Base-by-base conservation (phyloP, 2,888 invertebrate genomes). In the Stenurella melanura region DNA sequence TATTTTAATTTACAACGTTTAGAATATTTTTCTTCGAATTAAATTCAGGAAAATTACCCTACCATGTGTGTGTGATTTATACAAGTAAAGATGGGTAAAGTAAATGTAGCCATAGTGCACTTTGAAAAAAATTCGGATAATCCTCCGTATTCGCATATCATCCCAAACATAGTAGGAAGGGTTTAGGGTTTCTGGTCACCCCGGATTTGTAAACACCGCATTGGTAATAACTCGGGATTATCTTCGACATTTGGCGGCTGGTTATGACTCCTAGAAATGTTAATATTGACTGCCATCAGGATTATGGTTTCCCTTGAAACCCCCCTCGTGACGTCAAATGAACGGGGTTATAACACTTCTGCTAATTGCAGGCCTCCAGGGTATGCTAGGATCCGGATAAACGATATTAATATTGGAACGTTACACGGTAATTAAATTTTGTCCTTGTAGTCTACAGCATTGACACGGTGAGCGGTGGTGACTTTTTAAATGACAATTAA, bases 181-280 rank as follows among this genome's bases (percentile, higher is more conserved):
- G 61, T 34, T 58, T n/a, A 60, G 58, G 60, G 50, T 18, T 63
- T 42, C 71, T 61, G 71, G 72, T 57, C 75, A 73, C 56, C 78
- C 74, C 74, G 71, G 79, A 73, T 71, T 77, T 75, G 77, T 72
- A 75, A 79, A 79, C 79, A 85, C 86, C 84, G 82, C 85, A 85
- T 82, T 81, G 85, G 87, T 86, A 86, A 87, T 87, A 87, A 87
- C 85, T 87, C 83, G 78, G 87, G 87, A 86, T 87, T 87, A 87
- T 83, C 86, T 82, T 83, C 83, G 87, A 87, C 86, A 84, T 87
- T 87, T 85, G 85, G 85, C 87, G 85, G 86, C 85, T 85, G 87
- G 86, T 87, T 86, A 87, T 87, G 87, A 87, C 87, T 86, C 87
- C 86, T 85, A 86, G 87, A 87, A 88, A 88, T 87, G 88, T 87